Conservation (phyloP, 2,797 vertebrate species). For the Myiothlypis coronata region DNA sequence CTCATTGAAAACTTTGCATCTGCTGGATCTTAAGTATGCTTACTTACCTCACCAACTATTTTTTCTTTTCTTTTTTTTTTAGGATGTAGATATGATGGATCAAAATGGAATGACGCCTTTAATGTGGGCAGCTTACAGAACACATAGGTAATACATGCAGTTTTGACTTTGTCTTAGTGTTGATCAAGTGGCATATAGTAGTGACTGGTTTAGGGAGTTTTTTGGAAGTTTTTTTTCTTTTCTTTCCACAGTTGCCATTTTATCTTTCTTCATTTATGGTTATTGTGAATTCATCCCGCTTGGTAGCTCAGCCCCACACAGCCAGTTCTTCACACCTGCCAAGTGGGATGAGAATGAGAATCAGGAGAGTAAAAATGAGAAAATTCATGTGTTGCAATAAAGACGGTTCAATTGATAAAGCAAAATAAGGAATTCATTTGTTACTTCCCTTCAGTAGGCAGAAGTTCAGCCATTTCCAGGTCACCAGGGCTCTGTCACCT, state of each 20-base stretch:
- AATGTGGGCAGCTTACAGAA: conserved; percentile 99
- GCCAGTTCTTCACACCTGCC: not conserved
- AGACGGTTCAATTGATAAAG: not conserved
- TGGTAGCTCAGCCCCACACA: not conserved
- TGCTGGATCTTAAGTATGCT: not conserved
- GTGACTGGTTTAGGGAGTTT: not conserved
- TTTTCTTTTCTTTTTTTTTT: not conserved
- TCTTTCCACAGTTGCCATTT: not conserved
- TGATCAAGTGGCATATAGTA: not conserved
- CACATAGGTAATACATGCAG: conserved; percentile 85
- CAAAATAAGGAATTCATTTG: not conserved
- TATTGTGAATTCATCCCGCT: not conserved
- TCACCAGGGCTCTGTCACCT: not conserved
- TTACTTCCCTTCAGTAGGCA: not conserved
- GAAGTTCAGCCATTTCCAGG: not conserved
- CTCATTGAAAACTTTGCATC: not conserved
- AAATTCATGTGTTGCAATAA: not conserved
- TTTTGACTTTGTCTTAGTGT: not conserved
- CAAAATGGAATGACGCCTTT: conserved; percentile 99
- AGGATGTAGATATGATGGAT: conserved; percentile 99
- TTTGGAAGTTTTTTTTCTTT: not conserved
- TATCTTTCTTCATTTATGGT: not conserved
- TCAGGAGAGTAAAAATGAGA: not conserved
- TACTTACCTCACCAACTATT: conserved; percentile 17
- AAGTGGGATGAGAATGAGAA: not conserved